Evolutionary conservation across 2,113 vertebrate genomes (phyloP), one percentile per base, ranked within the genome.

Genomic region (Lathamus discolor): DNA sequence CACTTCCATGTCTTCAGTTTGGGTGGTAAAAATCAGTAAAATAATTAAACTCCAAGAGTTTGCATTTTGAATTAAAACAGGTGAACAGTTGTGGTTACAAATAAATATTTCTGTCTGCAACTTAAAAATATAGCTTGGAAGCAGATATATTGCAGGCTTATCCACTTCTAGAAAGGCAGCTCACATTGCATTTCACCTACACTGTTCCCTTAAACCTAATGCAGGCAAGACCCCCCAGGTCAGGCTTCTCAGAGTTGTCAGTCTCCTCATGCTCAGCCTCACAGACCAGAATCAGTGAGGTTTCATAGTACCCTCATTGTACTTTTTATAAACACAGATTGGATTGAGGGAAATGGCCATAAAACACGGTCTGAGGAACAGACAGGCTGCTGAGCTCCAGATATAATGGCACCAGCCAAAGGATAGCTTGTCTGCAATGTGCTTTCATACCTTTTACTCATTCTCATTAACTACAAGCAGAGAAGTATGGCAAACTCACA

Each of bases 321-420:
- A 74, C 78, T 68, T 88, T 17, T 92, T 94, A 93, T 90, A 96
- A 97, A 93, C 16, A 94, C 77, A 90, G 81, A 96, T 18, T 95
- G 79, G 52, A 93, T 41, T 95, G 54, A 76, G 95, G 64, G 35
- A 3, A 28, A 95, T 3, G 28, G 55, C 83, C 95, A 95, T 93
- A 96, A 96, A 97, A 90, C 81, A 95, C 61, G 57, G 55, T 84
- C 69, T 95, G 91, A 83, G 62, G 88, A 95, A 93, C 86, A 95
- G 77, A 90, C 17, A 11, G 63, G 89, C 92, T 92, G 85, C 86
- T 80, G 46, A 97, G 83, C 82, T 76, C 29, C 6, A 94, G 90
- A 90, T 88, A 79, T 17, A 95, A 95, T 9, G 68, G 75, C 59
- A 95, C 64, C 85, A 95, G 64, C 66, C 85, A 94, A 68, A 27